These are phyloP conservation scores for Pseudopipra pipra DNA, from an alignment of 2,113 vertebrate species.

Conservation along the genomic window DNA sequence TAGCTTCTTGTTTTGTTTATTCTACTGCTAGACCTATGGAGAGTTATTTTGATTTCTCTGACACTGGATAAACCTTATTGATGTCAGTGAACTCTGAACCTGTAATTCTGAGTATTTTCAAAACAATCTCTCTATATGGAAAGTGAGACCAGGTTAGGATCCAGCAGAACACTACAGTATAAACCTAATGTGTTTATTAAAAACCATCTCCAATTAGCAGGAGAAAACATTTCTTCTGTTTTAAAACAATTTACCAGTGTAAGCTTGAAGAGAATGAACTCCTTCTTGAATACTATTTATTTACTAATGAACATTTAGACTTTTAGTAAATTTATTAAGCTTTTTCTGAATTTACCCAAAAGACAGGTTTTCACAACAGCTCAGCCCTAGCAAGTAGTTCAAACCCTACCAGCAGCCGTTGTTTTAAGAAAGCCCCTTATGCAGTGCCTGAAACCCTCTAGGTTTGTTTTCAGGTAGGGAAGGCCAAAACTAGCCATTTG, in stretches of 20 bases:
- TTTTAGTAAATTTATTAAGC: neutral
- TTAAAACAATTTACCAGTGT: neutral
- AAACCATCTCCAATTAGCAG: neutral
- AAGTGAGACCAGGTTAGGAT: neutral
- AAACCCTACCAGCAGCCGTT: neutral
- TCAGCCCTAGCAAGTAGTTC: neutral
- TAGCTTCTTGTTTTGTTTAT: neutral
- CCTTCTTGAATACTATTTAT: neutral
- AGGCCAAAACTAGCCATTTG: neutral
- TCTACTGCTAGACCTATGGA: neutral
- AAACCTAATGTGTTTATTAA: neutral
- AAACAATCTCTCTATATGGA: neutral
- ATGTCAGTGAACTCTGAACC: conserved; percentile 1
- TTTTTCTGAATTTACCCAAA: neutral
- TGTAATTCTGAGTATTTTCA: neutral
- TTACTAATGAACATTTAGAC: neutral
- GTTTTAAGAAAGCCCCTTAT: neutral
- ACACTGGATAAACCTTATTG: neutral
- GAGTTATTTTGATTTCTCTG: neutral
- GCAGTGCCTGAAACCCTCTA: neutral
- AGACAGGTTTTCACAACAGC: neutral
- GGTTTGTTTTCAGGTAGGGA: neutral
- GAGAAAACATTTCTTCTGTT: neutral
- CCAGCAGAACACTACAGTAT: neutral
- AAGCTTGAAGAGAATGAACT: neutral